These are phyloP conservation scores for Solea solea DNA, from an alignment of 2,113 vertebrate genomes.

Conservation along the genomic window DNA sequence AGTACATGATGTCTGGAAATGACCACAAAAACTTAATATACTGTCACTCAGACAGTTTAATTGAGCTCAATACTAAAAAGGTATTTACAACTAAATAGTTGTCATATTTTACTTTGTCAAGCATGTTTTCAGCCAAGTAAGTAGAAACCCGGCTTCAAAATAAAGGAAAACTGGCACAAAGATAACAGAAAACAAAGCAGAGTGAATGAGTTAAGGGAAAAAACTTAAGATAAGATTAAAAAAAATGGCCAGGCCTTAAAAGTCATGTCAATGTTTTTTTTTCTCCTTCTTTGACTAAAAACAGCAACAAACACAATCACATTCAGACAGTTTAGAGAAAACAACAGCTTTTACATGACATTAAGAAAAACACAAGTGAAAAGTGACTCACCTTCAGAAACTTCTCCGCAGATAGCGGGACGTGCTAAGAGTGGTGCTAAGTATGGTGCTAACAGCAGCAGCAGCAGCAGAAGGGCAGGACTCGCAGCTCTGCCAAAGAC, in stretches of 20 bases:
- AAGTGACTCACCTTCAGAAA: slow-evolving; percentile 49
- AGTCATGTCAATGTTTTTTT: slow-evolving; percentile 27
- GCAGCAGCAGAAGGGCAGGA: slow-evolving; percentile 62
- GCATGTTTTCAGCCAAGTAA: too few species aligned
- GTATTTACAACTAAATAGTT: too few species aligned
- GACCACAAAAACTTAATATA: too few species aligned
- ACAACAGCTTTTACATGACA: neutral
- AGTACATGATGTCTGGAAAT: too few species aligned
- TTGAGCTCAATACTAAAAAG: too few species aligned
- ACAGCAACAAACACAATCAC: neutral
- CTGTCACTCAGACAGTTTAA: too few species aligned
- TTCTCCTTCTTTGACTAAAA: neutral
- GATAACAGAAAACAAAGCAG: neutral
- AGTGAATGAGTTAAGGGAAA: neutral
- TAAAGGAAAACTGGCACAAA: neutral
- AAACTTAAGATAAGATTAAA: neutral
- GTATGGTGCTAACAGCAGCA: slow-evolving; percentile 57
- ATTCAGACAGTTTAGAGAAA: fast-evolving
- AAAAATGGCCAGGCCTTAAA: slow-evolving; percentile 29
- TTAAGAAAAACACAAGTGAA: neutral
- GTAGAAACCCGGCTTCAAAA: too few species aligned
- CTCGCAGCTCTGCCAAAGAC: slow-evolving; percentile 70
- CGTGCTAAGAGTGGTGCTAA: slow-evolving; percentile 68
- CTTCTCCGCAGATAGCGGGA: slow-evolving; percentile 32
- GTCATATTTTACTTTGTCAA: too few species aligned